Evolutionary conservation across 92 coral and sea anemone species (phyloP), one percentile per base, ranked within the genome.

Genomic region (Scolanthus callimorphus): DNA sequence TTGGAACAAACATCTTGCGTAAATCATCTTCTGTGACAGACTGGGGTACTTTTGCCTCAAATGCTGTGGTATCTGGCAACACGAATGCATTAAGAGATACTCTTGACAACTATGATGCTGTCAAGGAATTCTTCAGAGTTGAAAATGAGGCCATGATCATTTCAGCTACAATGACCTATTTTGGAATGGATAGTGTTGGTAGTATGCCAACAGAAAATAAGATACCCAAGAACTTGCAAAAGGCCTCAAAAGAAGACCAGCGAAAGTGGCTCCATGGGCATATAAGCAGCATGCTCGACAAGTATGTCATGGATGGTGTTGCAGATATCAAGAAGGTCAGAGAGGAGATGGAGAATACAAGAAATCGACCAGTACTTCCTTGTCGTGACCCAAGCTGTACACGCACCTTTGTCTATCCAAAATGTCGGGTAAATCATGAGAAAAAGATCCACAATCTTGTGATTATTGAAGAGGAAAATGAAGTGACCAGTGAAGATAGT

Each of bases 61-160:
- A 62, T 62, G 71, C 71, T 30, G 15, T 71, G 20, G 78, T 71
- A 9, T 31, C 78, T 49, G 78, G 78, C 6, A 71, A 71, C 43
- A 2, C 12, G 13, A 71, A 60, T 71, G 78, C 51, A 38, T 44
- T 71, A 9, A 1, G 13, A 22, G 52, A 49, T 44, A 37, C 62
- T 13, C 20, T 60, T 11, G 78, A 71, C 61, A 34, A 56, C 29
- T 75, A 66, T 49, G 75, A 66, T 37, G 20, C 29, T 22, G 65
- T 46, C 17, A 57, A 57, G 66, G 66, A 57, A 28, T 66, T 65
- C 31, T 75, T 65, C 28, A 27, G 15, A n/a, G 67, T 60, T 10
- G 61, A 68, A 29, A 49, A 41, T 19, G 74, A 68, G 58, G 77
- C 76, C 3, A 34, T 67, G 25, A 52, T 67, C 8, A 34, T 67